Evolutionary conservation across 92 coral and sea anemone species (phyloP), one percentile per base, ranked within the genome.

Genomic region (Paragorgia papillata): DNA sequence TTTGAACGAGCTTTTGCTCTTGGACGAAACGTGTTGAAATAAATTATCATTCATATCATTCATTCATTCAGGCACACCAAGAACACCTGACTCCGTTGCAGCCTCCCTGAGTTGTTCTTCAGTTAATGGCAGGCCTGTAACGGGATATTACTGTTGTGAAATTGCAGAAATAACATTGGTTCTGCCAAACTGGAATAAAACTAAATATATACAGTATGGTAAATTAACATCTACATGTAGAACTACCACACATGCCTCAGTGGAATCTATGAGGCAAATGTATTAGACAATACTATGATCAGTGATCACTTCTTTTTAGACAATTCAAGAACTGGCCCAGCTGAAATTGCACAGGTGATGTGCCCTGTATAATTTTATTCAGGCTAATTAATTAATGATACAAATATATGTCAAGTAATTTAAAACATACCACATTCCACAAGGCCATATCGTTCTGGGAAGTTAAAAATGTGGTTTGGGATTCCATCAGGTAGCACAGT

Each of bases 361-460:
- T 37, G 12, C 43, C 43, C 12, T 4, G 6, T 37, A 12, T 37
- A 37, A 5, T 4, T 37, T 5, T 37, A 37, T 5, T 37, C n/a
- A n/a, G n/a, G 12, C 43, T 37, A 37, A 12, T 4, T 51, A 5
- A 5, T 7, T 51, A 3, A 51, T 51, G 26, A 51, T 19, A 51
- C 26, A 22, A 5, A 17, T 51, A 3, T 51, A 51, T 22, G 18
- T 4, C 18, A n/a, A n/a, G n/a, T n/a, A n/a, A n/a, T n/a, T n/a
- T n/a, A n/a, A 59, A 59, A 59, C 66, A 59, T 59, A 60, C 67
- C 67, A 60, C 67, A 60, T 60, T 60, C 67, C 10, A 21, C 4
- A 60, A 60, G 67, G 18, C 67, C 67, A 60, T 60, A 60, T 25
- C 27, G 67, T 28, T 60, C 37, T 60, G 67, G 67, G 27, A 60